A percentile compares a stretch with the other conserved stretches of the same genome.
Conservation (phyloP, 2,888 invertebrate genomes). For the Leucophora obtusa region DNA sequence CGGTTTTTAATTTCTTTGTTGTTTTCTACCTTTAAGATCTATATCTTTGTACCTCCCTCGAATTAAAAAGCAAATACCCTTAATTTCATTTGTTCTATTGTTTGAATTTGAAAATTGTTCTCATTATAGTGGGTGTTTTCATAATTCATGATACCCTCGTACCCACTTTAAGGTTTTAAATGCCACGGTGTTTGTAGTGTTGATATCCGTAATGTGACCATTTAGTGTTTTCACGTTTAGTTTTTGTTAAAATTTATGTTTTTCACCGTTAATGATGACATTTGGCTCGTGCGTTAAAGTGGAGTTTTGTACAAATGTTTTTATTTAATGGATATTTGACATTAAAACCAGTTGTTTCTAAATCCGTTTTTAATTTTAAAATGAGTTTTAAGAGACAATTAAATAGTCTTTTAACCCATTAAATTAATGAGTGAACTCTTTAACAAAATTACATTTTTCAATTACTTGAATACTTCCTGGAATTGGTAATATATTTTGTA, state of each 20-base stretch:
- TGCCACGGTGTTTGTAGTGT: background rate
- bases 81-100: slow-evolving; percentile 6
- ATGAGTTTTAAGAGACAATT: slow-evolving; percentile 13
- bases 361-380: slow-evolving; percentile 2
- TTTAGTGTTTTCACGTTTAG: slow-evolving; percentile 1
- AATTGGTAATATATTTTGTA: background rate
- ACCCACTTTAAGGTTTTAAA: slow-evolving; percentile 8
- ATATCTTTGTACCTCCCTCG: slow-evolving; percentile 1
- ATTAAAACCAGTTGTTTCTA: slow-evolving; percentile 9
- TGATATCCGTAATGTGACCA: slow-evolving; percentile 2
- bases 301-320: background rate
- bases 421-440: background rate
- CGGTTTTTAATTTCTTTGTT: slow-evolving; percentile 11
- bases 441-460: background rate
- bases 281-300: slow-evolving; percentile 12
- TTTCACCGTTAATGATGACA: slow-evolving; percentile 4
- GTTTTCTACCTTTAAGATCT: slow-evolving; percentile 13
- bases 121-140: slow-evolving; percentile 23
- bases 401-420: slow-evolving; percentile 5
- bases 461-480: background rate
- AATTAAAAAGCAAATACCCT: background rate
- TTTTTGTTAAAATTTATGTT: slow-evolving; percentile 27
- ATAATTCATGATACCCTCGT: slow-evolving; percentile 12
- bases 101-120: background rate
- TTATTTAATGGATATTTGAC: slow-evolving; percentile 15